Percentiles rank a stretch among this genome's conserved stretches.
phyloP scores from a whole-genome alignment of 2,797 vertebrate species.

The Botia kubotai region DNA sequence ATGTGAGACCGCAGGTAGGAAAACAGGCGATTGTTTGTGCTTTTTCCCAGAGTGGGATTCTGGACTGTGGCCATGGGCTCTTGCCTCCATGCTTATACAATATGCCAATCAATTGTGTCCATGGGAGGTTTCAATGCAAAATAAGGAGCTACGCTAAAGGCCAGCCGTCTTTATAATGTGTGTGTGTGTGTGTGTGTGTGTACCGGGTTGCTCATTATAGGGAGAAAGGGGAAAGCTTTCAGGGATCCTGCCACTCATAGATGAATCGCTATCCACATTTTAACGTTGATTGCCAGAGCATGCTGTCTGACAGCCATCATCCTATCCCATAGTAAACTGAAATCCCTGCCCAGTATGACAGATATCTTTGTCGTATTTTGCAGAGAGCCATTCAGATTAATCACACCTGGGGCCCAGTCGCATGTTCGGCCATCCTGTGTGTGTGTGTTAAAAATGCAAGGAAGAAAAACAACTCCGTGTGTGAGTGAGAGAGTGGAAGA shows the following conservation, averaged over 20 bases:
- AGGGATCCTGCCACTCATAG: not conserved
- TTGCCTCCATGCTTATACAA: constrained; percentile 58
- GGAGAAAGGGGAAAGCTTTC: not conserved
- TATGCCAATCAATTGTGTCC: constrained; percentile 70
- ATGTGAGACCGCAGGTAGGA: constrained; percentile 9
- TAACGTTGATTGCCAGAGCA: not conserved
- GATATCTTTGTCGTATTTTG: not conserved
- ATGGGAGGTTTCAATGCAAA: constrained; percentile 71
- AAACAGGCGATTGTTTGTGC: constrained; percentile 13
- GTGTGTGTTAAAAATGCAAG: no score
- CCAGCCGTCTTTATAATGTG: not conserved
- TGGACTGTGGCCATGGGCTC: constrained; percentile 66
- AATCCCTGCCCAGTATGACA: not conserved
- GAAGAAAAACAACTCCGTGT: no score
- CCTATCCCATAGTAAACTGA: not conserved
- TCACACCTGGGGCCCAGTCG: no score
- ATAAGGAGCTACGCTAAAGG: constrained; percentile 69
- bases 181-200: not conserved
- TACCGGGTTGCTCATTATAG: not conserved
- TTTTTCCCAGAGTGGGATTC: constrained; percentile 54
- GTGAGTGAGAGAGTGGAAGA: no score
- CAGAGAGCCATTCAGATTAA: not conserved
- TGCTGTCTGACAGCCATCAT: not conserved
- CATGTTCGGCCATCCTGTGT: no score
- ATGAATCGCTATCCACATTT: not conserved